These are phyloP conservation scores for Chrosomus eos DNA, from an alignment of 2,797 vertebrate species.

Conservation along the genomic window DNA sequence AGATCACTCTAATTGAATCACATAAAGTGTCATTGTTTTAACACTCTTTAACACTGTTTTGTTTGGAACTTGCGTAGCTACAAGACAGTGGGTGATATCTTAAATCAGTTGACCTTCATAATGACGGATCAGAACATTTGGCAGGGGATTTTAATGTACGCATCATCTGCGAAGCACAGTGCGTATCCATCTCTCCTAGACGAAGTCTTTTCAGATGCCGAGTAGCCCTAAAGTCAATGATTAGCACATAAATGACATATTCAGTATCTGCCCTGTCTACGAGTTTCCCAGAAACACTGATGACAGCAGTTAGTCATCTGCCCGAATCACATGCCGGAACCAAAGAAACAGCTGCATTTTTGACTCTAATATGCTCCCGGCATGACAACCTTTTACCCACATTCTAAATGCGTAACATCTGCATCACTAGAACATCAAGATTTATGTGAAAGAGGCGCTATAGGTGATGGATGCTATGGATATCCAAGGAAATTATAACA, in stretches of 20 bases:
- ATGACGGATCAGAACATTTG: background rate
- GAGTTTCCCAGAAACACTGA: constrained; percentile 30
- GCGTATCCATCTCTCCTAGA: background rate
- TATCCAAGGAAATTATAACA: background rate
- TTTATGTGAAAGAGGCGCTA: constrained; percentile 20
- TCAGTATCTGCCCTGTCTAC: constrained; percentile 24
- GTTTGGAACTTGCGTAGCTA: background rate
- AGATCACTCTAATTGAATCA: background rate
- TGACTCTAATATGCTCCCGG: constrained; percentile 66
- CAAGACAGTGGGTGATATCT: background rate
- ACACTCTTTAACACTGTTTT: background rate
- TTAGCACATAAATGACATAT: constrained; percentile 43
- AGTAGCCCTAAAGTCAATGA: constrained; percentile 15
- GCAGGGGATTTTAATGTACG: background rate
- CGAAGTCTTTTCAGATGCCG: constrained; percentile 24
- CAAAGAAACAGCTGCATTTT: constrained; percentile 67
- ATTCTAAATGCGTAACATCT: constrained; percentile 78
- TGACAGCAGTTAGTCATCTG: constrained; percentile 19
- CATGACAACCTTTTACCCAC: constrained; percentile 76
- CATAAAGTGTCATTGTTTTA: background rate
- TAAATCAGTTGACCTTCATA: background rate
- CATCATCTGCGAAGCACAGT: background rate
- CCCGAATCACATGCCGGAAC: constrained; percentile 47
- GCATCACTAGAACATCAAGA: constrained; percentile 60
- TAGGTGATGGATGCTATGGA: background rate